A percentile compares a stretch with the other conserved stretches of the same genome.
Conservation (phyloP, 1,140 invertebrate genomes). For the Conopomorpha cramerella region DNA sequence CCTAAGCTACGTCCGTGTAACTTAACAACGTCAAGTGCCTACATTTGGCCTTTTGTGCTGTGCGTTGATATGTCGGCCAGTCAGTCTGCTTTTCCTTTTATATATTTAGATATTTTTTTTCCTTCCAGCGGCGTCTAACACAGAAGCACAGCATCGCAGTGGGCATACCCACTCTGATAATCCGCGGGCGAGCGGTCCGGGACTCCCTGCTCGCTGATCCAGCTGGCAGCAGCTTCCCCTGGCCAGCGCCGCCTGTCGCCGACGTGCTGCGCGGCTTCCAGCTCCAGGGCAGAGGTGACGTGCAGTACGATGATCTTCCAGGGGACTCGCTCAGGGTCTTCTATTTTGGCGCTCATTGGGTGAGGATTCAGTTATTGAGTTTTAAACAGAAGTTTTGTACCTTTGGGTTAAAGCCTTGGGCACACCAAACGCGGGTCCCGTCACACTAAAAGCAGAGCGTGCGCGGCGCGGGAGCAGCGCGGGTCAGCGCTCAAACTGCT, state of each 20-base stretch:
- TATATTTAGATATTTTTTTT: constrained; percentile 1
- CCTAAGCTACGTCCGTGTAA: too few species aligned
- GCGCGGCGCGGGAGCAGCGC: too few species aligned
- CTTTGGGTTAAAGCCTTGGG: too few species aligned
- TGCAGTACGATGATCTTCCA: constrained; percentile 63
- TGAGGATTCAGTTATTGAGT: too few species aligned
- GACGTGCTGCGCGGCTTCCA: constrained; percentile 65
- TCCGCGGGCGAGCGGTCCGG: constrained; percentile 73
- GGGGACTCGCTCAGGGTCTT: constrained; percentile 70
- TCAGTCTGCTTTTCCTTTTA: too few species aligned
- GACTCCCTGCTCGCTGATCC: constrained; percentile 71
- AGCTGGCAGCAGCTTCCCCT: constrained; percentile 67
- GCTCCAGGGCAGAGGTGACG: constrained; percentile 60
- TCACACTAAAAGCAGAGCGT: too few species aligned
- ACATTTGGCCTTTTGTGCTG: too few species aligned
- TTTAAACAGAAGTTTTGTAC: too few species aligned
- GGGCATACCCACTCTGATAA: constrained; percentile 74
- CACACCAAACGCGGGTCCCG: too few species aligned
- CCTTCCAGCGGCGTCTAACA: constrained; percentile 68
- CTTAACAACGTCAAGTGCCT: too few species aligned
- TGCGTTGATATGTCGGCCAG: too few species aligned
- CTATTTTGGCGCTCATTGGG: constrained; percentile 86
- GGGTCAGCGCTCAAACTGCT: too few species aligned
- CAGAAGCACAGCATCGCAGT: constrained; percentile 74
- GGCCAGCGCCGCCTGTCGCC: constrained; percentile 66